A percentile compares a stretch with the other conserved stretches of the same genome.
phyloP scores from a whole-genome alignment of 2,797 vertebrate genomes.

The Myioborus melanocephalus region DNA sequence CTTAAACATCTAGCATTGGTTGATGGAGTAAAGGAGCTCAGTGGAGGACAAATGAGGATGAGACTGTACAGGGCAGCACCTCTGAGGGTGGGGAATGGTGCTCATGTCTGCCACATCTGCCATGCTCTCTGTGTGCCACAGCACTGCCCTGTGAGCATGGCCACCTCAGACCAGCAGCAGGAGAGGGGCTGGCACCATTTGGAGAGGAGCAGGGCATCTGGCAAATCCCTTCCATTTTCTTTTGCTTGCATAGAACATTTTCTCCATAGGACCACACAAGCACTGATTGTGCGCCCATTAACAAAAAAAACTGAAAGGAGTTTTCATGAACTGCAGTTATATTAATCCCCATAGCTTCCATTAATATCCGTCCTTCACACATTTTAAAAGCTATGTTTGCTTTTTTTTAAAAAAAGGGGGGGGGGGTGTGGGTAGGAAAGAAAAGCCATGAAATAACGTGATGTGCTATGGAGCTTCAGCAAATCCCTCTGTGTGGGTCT shows the following conservation, averaged over 20 bases:
- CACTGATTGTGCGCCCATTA: not conserved
- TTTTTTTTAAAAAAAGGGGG: too few relatives aligned
- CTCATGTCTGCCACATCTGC: fast-evolving
- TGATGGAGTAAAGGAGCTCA: not conserved
- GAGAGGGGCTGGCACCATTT: not conserved
- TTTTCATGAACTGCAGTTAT: not conserved
- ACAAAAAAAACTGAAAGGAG: not conserved
- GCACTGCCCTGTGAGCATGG: not conserved
- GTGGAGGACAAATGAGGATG: not conserved
- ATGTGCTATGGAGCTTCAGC: not conserved
- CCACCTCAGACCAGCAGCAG: fast-evolving
- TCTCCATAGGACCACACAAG: not conserved
- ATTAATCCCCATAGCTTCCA: not conserved
- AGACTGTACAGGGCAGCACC: not conserved
- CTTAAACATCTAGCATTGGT: not conserved
- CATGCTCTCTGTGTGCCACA: not conserved
- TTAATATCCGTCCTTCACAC: not conserved
- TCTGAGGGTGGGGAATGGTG: not conserved
- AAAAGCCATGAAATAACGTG: not conserved
- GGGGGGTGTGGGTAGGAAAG: not conserved
- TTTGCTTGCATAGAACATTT: not conserved
- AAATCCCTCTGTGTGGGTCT: not conserved
- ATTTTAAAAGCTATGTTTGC: not conserved
- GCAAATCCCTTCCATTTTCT: not conserved
- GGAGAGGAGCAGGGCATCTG: not conserved